Conservation (phyloP, 2,113 vertebrate species). For the Ptilonorhynchus violaceus region DNA sequence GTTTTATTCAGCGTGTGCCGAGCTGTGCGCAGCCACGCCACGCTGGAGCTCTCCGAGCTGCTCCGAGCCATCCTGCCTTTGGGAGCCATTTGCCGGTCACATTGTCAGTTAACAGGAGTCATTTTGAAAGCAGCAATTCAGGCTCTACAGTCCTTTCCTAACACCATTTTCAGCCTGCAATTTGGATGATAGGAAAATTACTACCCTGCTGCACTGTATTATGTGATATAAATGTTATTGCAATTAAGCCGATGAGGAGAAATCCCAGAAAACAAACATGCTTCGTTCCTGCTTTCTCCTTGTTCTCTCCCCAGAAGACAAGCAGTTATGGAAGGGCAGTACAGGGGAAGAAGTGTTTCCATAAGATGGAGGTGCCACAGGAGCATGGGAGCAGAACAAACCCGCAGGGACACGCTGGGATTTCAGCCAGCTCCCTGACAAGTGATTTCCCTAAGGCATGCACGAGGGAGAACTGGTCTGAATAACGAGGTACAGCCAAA, state of each 20-base stretch:
- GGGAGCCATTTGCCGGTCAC: slow-evolving; percentile 64
- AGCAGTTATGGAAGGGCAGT: not conserved
- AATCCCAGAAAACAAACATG: slow-evolving; percentile 43
- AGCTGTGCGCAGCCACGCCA: not conserved
- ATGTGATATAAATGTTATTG: slow-evolving; percentile 80
- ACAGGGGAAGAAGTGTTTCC: not conserved
- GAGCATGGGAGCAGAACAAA: not conserved
- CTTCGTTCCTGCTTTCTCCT: not conserved
- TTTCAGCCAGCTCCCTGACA: not conserved
- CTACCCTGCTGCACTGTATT: slow-evolving; percentile 73
- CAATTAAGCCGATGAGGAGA: slow-evolving; percentile 76
- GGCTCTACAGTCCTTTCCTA: slow-evolving; percentile 68
- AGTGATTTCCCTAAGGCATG: not conserved
- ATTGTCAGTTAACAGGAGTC: slow-evolving; percentile 69
- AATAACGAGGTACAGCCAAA: not conserved
- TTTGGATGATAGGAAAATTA: slow-evolving; percentile 88
- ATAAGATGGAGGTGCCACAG: not conserved
- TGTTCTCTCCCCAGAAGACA: not conserved
- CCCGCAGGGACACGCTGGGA: accelerated
- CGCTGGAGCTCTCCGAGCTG: not conserved
- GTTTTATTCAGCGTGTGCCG: not conserved
- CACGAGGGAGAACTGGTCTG: accelerated
- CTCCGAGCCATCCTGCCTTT: slow-evolving; percentile 12
- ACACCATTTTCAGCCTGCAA: slow-evolving; percentile 81
- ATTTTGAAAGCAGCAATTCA: slow-evolving; percentile 80